A percentile compares a stretch with the other conserved stretches of the same genome.
Conservation (phyloP, 2,113 vertebrate species). For the Podarcis muralis region DNA sequence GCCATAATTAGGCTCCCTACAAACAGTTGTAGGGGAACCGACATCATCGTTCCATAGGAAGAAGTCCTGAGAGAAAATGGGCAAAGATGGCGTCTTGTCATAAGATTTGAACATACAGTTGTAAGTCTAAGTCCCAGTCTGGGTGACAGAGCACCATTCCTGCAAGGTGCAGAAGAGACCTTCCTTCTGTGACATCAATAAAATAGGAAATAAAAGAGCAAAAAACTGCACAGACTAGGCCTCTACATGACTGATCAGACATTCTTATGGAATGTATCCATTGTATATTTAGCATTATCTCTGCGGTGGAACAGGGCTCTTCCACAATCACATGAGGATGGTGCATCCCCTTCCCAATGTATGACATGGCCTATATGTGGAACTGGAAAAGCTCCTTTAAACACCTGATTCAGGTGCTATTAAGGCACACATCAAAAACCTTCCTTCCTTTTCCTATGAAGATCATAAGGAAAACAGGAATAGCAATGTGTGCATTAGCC, state of each 20-base stretch:
- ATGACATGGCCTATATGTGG: not conserved
- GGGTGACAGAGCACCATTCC: not conserved
- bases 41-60: not conserved
- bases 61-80: not conserved
- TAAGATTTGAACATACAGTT: not conserved
- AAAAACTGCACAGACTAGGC: not conserved
- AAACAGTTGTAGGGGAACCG: not conserved
- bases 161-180: not conserved
- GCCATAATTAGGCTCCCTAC: too few species aligned
- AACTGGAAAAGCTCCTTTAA: not conserved
- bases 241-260: not conserved
- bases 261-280: not conserved
- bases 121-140: not conserved
- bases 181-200: not conserved
- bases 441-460: not conserved
- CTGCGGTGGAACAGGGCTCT: too few species aligned
- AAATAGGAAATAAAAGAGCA: not conserved
- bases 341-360: not conserved
- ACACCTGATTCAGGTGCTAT: not conserved
- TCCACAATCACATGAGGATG: too few species aligned
- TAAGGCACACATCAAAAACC: not conserved
- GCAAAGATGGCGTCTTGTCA: not conserved
- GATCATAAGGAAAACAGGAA: not conserved
- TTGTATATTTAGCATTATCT: not conserved
- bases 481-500: not conserved